phyloP scores from a whole-genome alignment of 2,888 invertebrate genomes.

The Ferdinandea cuprea region DNA sequence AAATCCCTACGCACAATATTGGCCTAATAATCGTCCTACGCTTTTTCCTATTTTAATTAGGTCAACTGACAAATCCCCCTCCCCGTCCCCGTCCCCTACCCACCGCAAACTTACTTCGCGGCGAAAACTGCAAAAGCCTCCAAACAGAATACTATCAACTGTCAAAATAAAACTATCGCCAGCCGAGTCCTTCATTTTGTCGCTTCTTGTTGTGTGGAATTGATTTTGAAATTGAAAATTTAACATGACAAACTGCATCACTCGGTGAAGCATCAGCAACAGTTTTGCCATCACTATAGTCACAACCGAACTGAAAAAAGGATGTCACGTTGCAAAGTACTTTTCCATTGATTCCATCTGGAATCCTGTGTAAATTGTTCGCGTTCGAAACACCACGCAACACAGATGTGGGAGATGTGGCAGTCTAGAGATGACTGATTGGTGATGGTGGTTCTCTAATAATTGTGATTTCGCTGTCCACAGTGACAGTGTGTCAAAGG shows the following conservation, averaged over 20 bases:
- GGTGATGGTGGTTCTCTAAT: slow-evolving; percentile 28
- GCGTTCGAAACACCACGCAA: background rate
- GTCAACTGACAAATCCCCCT: slow-evolving; percentile 16
- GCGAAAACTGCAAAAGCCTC: slow-evolving; percentile 47
- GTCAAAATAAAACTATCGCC: slow-evolving; percentile 46
- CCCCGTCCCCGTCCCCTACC: too few species aligned
- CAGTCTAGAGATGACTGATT: slow-evolving; percentile 51
- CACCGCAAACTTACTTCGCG: slow-evolving; percentile 72
- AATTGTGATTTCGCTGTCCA: slow-evolving; percentile 41
- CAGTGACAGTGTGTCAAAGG: slow-evolving; percentile 33
- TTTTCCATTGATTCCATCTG: slow-evolving; percentile 64
- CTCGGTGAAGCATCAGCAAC: slow-evolving; percentile 14
- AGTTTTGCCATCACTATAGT: slow-evolving; percentile 48
- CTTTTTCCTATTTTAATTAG: slow-evolving; percentile 35
- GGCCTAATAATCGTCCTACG: background rate
- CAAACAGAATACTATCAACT: slow-evolving; percentile 43
- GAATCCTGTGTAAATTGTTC: slow-evolving; percentile 29
- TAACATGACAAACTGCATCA: slow-evolving; percentile 58
- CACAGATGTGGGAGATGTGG: slow-evolving; percentile 29
- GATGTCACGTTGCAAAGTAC: slow-evolving; percentile 50
- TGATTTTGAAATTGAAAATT: slow-evolving; percentile 39
- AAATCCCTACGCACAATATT: slow-evolving; percentile 34
- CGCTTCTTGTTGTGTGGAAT: slow-evolving; percentile 21
- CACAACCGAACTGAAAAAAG: slow-evolving; percentile 32
- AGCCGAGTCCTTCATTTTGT: slow-evolving; percentile 36